Evolutionary conservation across 2,888 invertebrate genomes (phyloP).

Genomic region (Drosophila pullipes): DNA sequence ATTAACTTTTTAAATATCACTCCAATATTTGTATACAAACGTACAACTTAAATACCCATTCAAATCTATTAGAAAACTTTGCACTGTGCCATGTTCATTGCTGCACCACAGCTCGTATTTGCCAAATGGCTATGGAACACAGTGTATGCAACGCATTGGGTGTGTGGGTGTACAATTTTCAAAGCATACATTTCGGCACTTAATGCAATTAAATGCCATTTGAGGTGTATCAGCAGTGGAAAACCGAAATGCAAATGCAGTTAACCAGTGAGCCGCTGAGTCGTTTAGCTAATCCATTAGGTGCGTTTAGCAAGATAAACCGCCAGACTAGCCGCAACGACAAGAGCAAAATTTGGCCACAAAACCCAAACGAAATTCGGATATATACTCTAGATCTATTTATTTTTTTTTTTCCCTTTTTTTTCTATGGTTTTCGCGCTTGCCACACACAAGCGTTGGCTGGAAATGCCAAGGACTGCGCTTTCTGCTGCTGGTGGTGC

Average conservation of each 20-base stretch:
- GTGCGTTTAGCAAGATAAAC: constrained; percentile 68
- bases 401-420: constrained; percentile 8
- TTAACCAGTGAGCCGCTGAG: constrained; percentile 19
- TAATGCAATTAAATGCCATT: constrained; percentile 36
- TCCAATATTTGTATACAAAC: not conserved
- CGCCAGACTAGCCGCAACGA: constrained; percentile 54
- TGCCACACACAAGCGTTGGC: constrained; percentile 66
- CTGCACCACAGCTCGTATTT: constrained; percentile 5
- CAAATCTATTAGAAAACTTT: not conserved
- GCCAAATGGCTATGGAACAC: not conserved
- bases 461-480: constrained; percentile 28
- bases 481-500: not conserved
- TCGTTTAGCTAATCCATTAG: constrained; percentile 63
- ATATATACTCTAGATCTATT: constrained; percentile 15
- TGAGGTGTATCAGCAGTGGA: constrained; percentile 24
- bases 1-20: not conserved
- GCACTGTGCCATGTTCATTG: not conserved
- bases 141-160: constrained; percentile 21
- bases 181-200: constrained; percentile 33
- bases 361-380: constrained; percentile 57
- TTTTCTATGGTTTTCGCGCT: constrained; percentile 17
- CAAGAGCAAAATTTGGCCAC: constrained; percentile 55
- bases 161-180: constrained; percentile 7
- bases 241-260: constrained; percentile 49
- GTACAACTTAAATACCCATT: not conserved